Conservation (phyloP, 2,888 invertebrate species). For the Zonitis immaculata region DNA sequence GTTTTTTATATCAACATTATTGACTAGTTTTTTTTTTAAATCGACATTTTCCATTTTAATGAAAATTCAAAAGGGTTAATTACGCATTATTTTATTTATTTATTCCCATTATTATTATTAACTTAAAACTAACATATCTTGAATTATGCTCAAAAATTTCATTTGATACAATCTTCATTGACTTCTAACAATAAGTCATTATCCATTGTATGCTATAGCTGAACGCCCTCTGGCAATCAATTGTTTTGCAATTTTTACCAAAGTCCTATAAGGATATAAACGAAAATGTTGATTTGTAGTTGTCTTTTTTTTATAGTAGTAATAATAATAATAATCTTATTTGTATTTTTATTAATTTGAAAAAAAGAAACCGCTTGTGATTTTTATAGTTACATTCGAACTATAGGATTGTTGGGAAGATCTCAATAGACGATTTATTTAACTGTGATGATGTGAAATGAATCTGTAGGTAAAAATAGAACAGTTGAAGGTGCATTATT, state of each 20-base stretch:
- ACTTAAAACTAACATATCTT: neutral
- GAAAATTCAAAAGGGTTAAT: constrained; percentile 4
- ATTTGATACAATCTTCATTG: neutral
- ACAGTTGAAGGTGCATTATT: neutral
- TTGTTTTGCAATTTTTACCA: neutral
- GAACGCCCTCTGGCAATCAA: neutral
- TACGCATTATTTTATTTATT: constrained; percentile 1
- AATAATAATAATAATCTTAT: constrained; percentile 5
- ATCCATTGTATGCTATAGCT: neutral
- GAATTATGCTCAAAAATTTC: neutral
- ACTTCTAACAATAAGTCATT: neutral
- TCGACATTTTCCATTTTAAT: constrained; percentile 1
- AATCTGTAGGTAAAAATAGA: neutral
- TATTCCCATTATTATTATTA: neutral
- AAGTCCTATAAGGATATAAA: neutral
- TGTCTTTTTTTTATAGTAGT: constrained; percentile 14
- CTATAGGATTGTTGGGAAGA: constrained; percentile 15
- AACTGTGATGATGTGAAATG: constrained; percentile 18
- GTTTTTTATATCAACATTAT: constrained; percentile 11
- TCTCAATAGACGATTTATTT: constrained; percentile 12
- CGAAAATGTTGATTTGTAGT: constrained; percentile 15
- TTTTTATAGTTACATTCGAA: constrained; percentile 11
- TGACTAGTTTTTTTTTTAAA: neutral
- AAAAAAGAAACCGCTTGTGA: neutral
- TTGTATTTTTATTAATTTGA: neutral